These are phyloP conservation scores for Trachelus troglodyta DNA, from an alignment of 2,888 invertebrate genomes.

Conservation along the genomic window DNA sequence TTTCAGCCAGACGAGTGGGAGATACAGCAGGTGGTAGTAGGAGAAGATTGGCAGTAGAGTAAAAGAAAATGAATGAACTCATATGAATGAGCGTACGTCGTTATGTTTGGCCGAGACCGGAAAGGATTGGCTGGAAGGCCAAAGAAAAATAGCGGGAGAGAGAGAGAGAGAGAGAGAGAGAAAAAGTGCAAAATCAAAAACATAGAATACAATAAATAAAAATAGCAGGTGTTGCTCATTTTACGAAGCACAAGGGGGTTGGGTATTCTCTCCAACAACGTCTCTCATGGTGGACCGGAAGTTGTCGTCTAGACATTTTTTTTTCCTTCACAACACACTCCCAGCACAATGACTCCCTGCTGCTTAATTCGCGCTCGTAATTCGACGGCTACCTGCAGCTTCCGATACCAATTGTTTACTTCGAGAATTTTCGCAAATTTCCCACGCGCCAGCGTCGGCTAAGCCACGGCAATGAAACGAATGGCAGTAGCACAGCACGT, in stretches of 20 bases:
- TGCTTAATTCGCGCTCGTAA: background rate
- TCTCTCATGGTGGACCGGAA: conserved; percentile 51
- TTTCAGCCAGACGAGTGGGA: background rate
- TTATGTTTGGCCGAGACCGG: conserved; percentile 42
- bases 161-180: conserved; percentile 39
- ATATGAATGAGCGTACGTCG: background rate
- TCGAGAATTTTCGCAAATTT: background rate
- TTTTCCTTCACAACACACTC: conserved; percentile 16
- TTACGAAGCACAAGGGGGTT: conserved; percentile 29
- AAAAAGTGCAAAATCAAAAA: conserved; percentile 16
- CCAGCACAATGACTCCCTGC: background rate
- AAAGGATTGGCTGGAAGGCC: conserved; percentile 30
- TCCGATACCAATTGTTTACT: background rate
- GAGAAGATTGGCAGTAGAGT: too few relatives aligned
- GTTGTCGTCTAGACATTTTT: conserved; percentile 57
- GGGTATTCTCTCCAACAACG: background rate
- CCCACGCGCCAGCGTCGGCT: background rate
- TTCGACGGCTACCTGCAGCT: background rate
- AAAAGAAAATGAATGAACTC: background rate
- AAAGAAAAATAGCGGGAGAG: conserved; percentile 20
- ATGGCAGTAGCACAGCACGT: background rate
- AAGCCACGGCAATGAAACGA: background rate
- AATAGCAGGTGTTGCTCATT: conserved; percentile 37
- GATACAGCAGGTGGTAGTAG: background rate
- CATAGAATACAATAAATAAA: conserved; percentile 11